Base-by-base conservation (phyloP, 2,113 vertebrate genomes). In the Campylomormyrus numenius region DNA sequence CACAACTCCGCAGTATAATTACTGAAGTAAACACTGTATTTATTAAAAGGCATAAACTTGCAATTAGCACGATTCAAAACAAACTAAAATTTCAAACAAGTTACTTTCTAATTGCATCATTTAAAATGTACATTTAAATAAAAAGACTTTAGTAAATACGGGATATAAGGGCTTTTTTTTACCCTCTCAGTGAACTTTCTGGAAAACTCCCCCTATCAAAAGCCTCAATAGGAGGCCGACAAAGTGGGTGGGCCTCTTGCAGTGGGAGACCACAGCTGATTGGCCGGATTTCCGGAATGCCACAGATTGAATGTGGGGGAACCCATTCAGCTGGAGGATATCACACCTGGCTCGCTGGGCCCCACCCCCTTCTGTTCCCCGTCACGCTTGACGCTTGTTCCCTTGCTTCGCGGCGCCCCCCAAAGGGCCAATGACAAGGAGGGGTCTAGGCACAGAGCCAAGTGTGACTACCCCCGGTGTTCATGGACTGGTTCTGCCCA, bases 401-500 rank as follows among this genome's bases (percentile, higher is more conserved):
- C 45, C 45, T 48, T 39, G 35, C 13, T 77, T 77, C 0, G 4
- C 35, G 3, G 15, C 17, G 5, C 45, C 84, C 42, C 21, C 88
- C 88, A 3, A 88, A 88, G 17, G 77, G 74, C 21, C 93, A 93
- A 56, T 53, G 84, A 83, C 89, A 90, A 84, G 91, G 66, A 2
- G 85, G 27, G 80, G 85, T 50, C 11, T 48, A 35, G 48, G 85
- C 49, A 35, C 21, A 3, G 48, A 21, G 53, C 62, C 83, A 85
- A 92, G 90, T 94, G 94, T 21, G 93, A 94, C 95, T 94, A 92
- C 93, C 19, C 10, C 91, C 92, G 17, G 93, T 92, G 95, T 95
- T 94, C 94, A 93, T 89, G 91, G 95, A 91, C 93, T 91, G 93
- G 93, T 93, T 94, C 92, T 88, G 94, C 92, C 95, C 95, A 96